These are phyloP conservation scores for Bufo gargarizans DNA, from an alignment of 2,113 vertebrate species.

Conservation along the genomic window DNA sequence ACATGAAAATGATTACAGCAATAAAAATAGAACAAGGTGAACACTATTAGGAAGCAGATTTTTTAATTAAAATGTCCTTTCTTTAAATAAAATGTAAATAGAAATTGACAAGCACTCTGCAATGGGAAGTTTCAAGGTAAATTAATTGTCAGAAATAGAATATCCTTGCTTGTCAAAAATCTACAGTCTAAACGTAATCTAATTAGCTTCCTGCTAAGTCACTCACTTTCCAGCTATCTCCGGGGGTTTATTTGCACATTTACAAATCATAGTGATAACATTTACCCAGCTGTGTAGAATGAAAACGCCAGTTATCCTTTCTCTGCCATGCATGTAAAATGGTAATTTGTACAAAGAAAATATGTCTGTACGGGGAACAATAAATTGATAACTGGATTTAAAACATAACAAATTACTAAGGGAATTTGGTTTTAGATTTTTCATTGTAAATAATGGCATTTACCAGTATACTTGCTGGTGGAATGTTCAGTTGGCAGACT, in stretches of 20 bases:
- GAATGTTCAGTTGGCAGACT: too few relatives aligned
- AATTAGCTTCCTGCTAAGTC: slow-evolving; percentile 39
- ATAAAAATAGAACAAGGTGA: too few relatives aligned
- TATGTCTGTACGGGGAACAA: neutral
- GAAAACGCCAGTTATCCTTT: neutral
- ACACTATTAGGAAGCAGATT: neutral
- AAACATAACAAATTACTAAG: neutral
- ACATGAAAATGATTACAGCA: too few relatives aligned
- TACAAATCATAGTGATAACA: slow-evolving; percentile 10
- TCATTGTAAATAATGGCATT: neutral
- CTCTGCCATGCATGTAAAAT: neutral
- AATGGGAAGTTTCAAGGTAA: neutral
- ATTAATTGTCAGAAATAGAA: slow-evolving; percentile 32
- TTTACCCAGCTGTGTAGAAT: slow-evolving; percentile 26
- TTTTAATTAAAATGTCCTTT: too few relatives aligned
- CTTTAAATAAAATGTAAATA: neutral
- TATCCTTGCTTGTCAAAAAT: slow-evolving; percentile 28
- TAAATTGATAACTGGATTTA: neutral
- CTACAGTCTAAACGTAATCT: slow-evolving; percentile 25
- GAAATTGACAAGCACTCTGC: neutral
- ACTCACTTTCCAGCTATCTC: slow-evolving; percentile 26
- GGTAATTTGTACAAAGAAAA: neutral
- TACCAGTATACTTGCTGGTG: neutral
- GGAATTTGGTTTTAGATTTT: neutral
- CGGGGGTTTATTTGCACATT: slow-evolving; percentile 26